Conservation (phyloP, 1,140 invertebrate species). For the Apis cerana region DNA sequence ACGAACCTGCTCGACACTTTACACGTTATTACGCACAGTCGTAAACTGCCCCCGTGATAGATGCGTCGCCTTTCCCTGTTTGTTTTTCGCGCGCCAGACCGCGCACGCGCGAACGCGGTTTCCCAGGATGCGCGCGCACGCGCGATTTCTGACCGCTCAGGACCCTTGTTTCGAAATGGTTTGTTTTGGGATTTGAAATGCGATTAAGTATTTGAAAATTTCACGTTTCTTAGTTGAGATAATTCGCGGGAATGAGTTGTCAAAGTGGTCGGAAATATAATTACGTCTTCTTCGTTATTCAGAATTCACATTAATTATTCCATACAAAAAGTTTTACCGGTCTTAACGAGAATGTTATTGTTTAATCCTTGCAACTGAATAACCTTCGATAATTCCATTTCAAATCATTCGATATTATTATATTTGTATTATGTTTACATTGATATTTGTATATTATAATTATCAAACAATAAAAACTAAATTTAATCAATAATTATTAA, state of each 20-base stretch:
- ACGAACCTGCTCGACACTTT: constrained; percentile 85
- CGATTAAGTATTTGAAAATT: not conserved
- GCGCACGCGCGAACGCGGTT: not conserved
- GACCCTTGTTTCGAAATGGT: too few relatives aligned
- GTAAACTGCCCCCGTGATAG: constrained; percentile 60
- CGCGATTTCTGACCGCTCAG: not conserved
- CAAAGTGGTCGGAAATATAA: not conserved
- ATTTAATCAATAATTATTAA: too few relatives aligned
- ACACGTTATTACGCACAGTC: constrained; percentile 78
- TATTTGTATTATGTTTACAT: too few relatives aligned
- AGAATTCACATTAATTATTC: too few relatives aligned
- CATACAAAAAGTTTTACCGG: not conserved
- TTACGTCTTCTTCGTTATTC: not conserved
- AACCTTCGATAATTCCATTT: not conserved
- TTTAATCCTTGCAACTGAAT: constrained; percentile 9
- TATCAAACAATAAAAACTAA: too few relatives aligned
- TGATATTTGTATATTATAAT: too few relatives aligned
- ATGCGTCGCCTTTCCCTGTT: constrained; percentile 37
- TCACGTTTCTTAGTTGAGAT: not conserved
- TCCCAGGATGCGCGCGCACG: not conserved
- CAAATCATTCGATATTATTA: too few relatives aligned
- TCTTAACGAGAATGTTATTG: not conserved
- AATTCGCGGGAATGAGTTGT: not conserved
- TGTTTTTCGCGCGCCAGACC: not conserved
- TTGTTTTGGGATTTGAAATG: not conserved